A percentile compares a stretch with the other conserved stretches of the same genome.
Evolutionary conservation across 2,113 vertebrate genomes (phyloP).

Genomic region (Lepidothrix coronata): DNA sequence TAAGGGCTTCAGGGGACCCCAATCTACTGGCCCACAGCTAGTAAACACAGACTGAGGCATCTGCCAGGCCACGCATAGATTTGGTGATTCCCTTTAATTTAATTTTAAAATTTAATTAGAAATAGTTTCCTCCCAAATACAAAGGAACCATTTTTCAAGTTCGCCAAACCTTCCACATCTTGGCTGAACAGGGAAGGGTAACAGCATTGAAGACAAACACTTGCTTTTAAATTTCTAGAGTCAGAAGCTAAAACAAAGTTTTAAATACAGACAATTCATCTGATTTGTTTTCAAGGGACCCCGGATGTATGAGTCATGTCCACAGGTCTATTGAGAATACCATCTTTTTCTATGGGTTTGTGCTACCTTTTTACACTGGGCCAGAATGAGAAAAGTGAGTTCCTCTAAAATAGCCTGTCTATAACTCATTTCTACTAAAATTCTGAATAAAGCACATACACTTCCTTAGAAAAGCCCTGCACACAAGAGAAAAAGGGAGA

Average conservation of each 20-base stretch:
- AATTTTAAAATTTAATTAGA: background rate
- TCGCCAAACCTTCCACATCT: background rate
- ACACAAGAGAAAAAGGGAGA: background rate
- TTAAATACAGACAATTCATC: background rate
- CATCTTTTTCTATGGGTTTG: background rate
- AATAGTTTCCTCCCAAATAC: background rate
- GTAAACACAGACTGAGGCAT: background rate
- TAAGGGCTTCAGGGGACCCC: background rate
- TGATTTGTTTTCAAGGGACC: background rate
- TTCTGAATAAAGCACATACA: background rate
- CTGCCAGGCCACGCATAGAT: constrained; percentile 1
- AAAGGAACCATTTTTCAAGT: background rate
- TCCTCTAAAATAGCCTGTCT: background rate
- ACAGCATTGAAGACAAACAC: background rate
- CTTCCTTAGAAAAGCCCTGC: background rate
- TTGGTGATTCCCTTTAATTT: background rate
- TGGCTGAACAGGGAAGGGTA: background rate
- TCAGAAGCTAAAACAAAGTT: constrained; percentile 4
- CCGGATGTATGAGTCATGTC: background rate
- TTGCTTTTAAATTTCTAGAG: background rate
- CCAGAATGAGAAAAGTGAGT: background rate
- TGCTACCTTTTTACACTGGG: background rate
- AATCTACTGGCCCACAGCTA: background rate
- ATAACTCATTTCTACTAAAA: background rate
- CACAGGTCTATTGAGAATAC: background rate